Evolutionary conservation across 2,113 vertebrate species (phyloP).

Genomic region (Aix galericulata): DNA sequence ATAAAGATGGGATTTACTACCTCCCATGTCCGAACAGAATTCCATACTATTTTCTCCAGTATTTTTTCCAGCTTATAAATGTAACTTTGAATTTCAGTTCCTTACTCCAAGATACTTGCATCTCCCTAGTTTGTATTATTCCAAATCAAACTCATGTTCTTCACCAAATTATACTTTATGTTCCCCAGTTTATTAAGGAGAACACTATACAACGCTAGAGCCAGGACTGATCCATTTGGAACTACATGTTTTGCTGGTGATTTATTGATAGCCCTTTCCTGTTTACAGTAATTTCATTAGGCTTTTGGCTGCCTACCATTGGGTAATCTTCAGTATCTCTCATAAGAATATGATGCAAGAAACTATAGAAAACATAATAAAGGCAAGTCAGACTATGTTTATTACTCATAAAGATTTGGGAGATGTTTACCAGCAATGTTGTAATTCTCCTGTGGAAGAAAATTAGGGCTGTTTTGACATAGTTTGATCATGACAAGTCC

Average conservation of each 20-base stretch:
- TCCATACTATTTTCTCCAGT: not conserved
- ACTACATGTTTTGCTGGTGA: not conserved
- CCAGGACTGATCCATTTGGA: not conserved
- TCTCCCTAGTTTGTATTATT: not conserved
- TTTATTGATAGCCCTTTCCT: not conserved
- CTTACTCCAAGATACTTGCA: not conserved
- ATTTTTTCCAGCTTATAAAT: not conserved
- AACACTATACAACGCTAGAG: not conserved
- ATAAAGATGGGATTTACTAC: not conserved
- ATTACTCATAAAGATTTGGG: not conserved
- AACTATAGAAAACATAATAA: not conserved
- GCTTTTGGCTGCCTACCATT: not conserved
- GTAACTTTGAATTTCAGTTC: not conserved
- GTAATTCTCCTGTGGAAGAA: not conserved
- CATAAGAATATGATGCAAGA: not conserved
- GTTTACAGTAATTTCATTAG: not conserved
- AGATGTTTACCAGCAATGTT: not conserved
- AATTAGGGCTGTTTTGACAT: not conserved
- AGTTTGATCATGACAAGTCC: not conserved
- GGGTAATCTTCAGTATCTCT: not conserved
- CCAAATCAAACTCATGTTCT: not conserved
- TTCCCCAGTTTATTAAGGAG: not conserved
- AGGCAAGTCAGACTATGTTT: not conserved
- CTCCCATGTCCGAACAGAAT: not conserved
- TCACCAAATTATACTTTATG: not conserved